Evolutionary conservation across 2,797 vertebrate genomes (phyloP), one percentile per base, ranked within the genome.

Genomic region (Arctocebus calabarensis): DNA sequence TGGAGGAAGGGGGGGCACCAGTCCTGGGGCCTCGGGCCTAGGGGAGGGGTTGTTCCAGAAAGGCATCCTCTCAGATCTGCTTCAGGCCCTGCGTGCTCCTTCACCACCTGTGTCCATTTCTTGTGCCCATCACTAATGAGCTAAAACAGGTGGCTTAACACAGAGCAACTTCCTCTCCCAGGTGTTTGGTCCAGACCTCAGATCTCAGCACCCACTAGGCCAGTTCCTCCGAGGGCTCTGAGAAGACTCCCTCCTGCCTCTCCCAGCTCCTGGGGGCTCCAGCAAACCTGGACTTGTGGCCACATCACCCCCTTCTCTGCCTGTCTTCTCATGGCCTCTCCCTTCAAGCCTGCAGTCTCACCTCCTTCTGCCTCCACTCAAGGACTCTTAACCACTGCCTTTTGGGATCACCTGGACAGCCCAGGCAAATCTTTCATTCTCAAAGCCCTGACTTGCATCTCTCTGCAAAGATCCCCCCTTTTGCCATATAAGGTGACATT

Each of bases 131-230:
- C 45, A 16, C 20, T n/a, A 61, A 84, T 3, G 9, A 48, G 29
- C 61, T n/a, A 61, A 45, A 45, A 66, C 19, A n/a, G 27, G 37
- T 45, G 25, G 40, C 9, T 43, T 11, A 64, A 45, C 66, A 48
- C 19, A 22, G 64, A 32, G n/a, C 19, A 14, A 37, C 13, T 37
- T 81, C 37, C 68, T 75, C 14, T 75, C 40, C 37, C 14, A 27
- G 14, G 32, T 19, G 32, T 34, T 12, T 20, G 10, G 19, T 70
- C 66, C 20, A 20, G n/a, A 34, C 11, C 68, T 20, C 20, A 0
- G 68, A 10, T 12, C 9, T 9, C 19, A 16, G n/a, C 34, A n/a
- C 22, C 34, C 17, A n/a, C 20, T 0, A 34, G n/a, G 20, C 19
- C n/a, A 11, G 8, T 34, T 20, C 66, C 66, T 22, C 66, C 34